phyloP scores from a whole-genome alignment of 2,797 vertebrate species.

The Gymnothorax javanicus region DNA sequence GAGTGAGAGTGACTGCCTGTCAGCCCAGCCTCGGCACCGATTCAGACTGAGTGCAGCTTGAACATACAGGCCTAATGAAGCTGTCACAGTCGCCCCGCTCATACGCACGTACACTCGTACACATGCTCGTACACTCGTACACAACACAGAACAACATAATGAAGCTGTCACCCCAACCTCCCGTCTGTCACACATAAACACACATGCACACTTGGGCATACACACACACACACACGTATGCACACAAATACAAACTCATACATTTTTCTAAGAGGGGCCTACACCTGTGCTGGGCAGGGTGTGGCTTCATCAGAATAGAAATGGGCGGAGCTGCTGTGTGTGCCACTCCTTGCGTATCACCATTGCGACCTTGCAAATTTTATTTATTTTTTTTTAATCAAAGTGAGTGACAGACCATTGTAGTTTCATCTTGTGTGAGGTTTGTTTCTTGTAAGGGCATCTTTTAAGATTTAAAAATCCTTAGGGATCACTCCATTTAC shows the following conservation, averaged over 20 bases:
- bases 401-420: not conserved
- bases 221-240: not conserved
- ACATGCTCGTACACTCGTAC: not conserved
- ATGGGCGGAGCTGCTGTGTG: not conserved
- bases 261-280: not conserved
- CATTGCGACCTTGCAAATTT: not conserved
- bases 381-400: not conserved
- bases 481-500: not conserved
- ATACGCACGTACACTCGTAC: not conserved
- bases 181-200: not conserved
- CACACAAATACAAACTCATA: not conserved
- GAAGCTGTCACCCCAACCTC: not conserved
- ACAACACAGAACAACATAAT: not conserved
- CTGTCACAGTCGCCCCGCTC: not conserved
- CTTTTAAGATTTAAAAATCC: not conserved
- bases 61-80: not conserved
- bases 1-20: slow-evolving; percentile 28
- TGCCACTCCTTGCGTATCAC: not conserved
- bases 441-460: too few relatives aligned
- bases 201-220: not conserved
- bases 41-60: not conserved
- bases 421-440: not conserved
- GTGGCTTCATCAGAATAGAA: not conserved
- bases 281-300: too few relatives aligned
- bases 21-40: slow-evolving; percentile 12